These are phyloP conservation scores for Adelognathus sp. DNA, from an alignment of 2,888 invertebrate genomes.

Conservation along the genomic window DNA sequence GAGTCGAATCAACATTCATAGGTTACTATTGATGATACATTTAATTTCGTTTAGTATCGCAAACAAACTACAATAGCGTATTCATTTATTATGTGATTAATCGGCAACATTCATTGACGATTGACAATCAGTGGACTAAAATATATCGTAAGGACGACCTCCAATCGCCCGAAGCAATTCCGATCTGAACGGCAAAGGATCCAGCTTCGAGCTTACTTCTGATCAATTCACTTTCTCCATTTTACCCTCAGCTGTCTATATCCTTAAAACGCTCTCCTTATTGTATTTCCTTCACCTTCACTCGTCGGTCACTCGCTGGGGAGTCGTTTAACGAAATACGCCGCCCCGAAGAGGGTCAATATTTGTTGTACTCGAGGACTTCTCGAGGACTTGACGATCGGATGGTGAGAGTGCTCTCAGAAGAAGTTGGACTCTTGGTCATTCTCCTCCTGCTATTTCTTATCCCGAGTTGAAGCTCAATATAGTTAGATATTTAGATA, in stretches of 20 bases:
- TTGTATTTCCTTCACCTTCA: background rate
- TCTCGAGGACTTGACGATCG: slow-evolving; percentile 68
- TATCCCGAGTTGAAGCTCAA: slow-evolving; percentile 27
- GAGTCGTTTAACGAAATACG: slow-evolving; percentile 75
- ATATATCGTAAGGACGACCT: no score
- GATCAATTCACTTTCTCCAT: background rate
- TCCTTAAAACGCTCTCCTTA: slow-evolving; percentile 17
- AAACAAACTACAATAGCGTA: no score
- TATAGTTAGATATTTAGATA: slow-evolving; percentile 46
- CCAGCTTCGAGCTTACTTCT: background rate
- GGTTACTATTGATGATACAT: no score
- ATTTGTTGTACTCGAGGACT: slow-evolving; percentile 73
- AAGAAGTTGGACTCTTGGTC: slow-evolving; percentile 4
- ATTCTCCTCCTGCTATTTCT: slow-evolving; percentile 33
- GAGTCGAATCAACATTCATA: no score
- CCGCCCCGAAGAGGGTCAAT: slow-evolving; percentile 73
- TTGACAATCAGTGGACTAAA: no score
- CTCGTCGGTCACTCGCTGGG: slow-evolving; percentile 51
- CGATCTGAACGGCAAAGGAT: no score
- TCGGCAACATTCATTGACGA: no score
- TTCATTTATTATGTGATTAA: no score
- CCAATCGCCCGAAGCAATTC: background rate
- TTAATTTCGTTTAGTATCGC: no score
- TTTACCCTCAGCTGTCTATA: background rate
- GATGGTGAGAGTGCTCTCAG: slow-evolving; percentile 53